Evolutionary conservation across 1,140 invertebrate species (phyloP), one percentile per base, ranked within the genome.

Genomic region (Ditylenchus dipsaci): DNA sequence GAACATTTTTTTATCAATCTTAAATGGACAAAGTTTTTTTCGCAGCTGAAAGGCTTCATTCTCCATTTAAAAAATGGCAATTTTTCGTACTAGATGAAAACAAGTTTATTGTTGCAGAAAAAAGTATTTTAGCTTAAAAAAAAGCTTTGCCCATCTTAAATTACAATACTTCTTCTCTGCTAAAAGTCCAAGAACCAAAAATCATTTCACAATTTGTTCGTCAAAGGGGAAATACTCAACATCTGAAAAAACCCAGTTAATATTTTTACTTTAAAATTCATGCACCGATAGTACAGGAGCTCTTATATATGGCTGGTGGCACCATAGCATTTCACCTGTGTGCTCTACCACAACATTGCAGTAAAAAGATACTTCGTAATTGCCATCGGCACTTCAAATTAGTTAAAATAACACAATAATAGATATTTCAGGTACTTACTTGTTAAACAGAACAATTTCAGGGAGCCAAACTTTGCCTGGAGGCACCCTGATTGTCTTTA

Each of bases 131-230:
- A n/a, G n/a, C n/a, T n/a, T n/a, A n/a, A n/a, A n/a, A n/a, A n/a
- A n/a, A n/a, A n/a, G n/a, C n/a, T n/a, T n/a, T n/a, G n/a, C n/a
- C n/a, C n/a, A n/a, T n/a, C n/a, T n/a, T n/a, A n/a, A n/a, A n/a
- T n/a, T n/a, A n/a, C n/a, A n/a, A n/a, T n/a, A n/a, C n/a, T n/a
- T n/a, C n/a, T n/a, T n/a, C n/a, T n/a, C n/a, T n/a, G n/a, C n/a
- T n/a, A n/a, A n/a, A n/a, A 95, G 97, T 95, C 95, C 98, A 1
- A 93, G 96, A 3, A 94, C 94, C 75, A 97, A 97, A 84, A 97
- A 97, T 93, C 97, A 95, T 70, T 95, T 92, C 84, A 94, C 97
- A 0, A 90, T 47, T 56, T 72, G 53, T 43, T 71, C 95, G 90
- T 88, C 88, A 78, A 88, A 88, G 23, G 88, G n/a, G 88, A 76